Evolutionary conservation across 2,888 invertebrate species (phyloP).

Genomic region (Melanophora roralis): DNA sequence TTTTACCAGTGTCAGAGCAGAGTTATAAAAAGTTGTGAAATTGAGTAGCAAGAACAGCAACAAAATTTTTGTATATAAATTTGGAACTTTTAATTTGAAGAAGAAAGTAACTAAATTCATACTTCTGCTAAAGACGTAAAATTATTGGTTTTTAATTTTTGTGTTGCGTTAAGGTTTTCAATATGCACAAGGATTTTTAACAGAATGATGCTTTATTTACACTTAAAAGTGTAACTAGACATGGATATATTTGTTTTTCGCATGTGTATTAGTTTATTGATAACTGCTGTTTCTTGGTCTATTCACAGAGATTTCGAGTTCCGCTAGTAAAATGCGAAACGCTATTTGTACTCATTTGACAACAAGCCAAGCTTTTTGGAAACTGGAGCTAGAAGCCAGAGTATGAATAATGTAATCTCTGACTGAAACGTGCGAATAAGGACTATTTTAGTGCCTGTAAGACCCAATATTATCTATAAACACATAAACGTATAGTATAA

Average conservation of each 20-base stretch:
- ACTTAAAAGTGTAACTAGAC: background rate
- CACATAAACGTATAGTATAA: too few relatives aligned
- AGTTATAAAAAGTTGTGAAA: too few relatives aligned
- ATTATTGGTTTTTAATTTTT: background rate
- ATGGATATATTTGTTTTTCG: background rate
- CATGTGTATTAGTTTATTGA: background rate
- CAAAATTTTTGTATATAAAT: conserved; percentile 3
- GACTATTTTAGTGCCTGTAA: too few relatives aligned
- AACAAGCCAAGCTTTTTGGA: too few relatives aligned
- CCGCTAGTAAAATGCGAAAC: too few relatives aligned
- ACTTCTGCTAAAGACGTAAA: background rate
- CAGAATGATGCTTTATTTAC: conserved; percentile 26
- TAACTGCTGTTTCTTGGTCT: too few relatives aligned
- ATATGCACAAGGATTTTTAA: conserved; percentile 15
- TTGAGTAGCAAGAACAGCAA: background rate
- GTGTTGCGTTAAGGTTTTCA: background rate
- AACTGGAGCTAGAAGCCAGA: too few relatives aligned
- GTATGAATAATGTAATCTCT: too few relatives aligned
- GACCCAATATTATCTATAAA: too few relatives aligned
- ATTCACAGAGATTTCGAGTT: too few relatives aligned
- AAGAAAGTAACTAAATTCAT: background rate
- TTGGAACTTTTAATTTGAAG: background rate
- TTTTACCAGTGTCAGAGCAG: background rate
- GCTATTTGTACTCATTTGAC: too few relatives aligned
- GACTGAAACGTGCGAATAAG: too few relatives aligned